These are phyloP conservation scores for Ostrea denselamellosa DNA, from an alignment of 1,140 invertebrate genomes.

Conservation along the genomic window DNA sequence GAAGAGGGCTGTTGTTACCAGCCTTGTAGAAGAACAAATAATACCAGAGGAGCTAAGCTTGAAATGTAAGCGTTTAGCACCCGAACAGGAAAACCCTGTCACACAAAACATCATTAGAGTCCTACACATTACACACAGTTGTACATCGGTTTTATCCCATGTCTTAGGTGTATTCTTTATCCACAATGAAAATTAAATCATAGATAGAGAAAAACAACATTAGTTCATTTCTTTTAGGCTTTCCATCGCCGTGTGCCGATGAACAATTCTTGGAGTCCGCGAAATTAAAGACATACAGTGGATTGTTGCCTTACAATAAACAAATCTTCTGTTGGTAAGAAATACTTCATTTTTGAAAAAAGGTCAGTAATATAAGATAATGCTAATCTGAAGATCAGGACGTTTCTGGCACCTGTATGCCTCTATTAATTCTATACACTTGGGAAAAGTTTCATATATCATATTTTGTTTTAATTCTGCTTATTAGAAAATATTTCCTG, in stretches of 20 bases:
- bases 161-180: not conserved
- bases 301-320: not conserved
- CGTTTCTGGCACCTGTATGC: not conserved
- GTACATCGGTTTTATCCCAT: not conserved
- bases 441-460: not conserved
- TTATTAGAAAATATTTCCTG: not conserved
- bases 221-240: conserved; percentile 2
- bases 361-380: not conserved
- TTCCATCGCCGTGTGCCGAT: not conserved
- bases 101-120: not conserved
- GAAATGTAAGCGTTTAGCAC: not conserved
- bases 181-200: not conserved
- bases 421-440: not conserved
- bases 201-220: not conserved
- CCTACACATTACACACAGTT: not conserved
- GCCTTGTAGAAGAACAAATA: not conserved
- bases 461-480: not conserved
- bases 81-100: not conserved
- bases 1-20: not conserved
- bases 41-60: not conserved
- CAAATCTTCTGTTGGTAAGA: not conserved
- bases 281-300: not conserved
- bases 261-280: not conserved
- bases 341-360: not conserved
- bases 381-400: not conserved